Conservation (phyloP, 1,140 invertebrate genomes). For the Dufourea novaeangliae region DNA sequence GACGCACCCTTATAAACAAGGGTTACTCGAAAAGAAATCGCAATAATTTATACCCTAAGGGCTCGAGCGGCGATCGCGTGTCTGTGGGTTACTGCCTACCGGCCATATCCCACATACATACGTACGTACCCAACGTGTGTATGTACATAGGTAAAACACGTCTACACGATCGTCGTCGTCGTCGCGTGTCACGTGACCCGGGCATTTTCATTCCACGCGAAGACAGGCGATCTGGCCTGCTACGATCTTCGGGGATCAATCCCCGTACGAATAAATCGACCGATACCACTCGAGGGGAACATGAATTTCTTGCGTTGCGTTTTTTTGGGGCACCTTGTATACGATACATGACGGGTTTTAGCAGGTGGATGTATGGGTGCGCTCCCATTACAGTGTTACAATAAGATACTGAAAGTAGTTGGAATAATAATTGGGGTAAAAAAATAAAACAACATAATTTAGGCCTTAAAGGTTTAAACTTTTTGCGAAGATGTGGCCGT, state of each 20-base stretch:
- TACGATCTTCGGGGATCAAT: slow-evolving; percentile 58
- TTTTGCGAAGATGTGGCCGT: no score
- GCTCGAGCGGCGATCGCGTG: slow-evolving; percentile 78
- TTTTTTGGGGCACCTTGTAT: no score
- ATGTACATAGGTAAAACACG: no score
- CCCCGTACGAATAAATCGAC: slow-evolving; percentile 9
- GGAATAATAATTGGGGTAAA: no score
- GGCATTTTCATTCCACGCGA: slow-evolving; percentile 62
- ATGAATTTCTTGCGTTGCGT: no score
- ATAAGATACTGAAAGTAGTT: no score
- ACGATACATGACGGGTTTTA: no score
- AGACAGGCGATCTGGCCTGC: slow-evolving; percentile 32
- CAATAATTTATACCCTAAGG: slow-evolving; percentile 79
- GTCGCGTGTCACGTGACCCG: slow-evolving; percentile 61
- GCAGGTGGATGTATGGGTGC: no score
- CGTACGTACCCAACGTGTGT: slow-evolving; percentile 61
- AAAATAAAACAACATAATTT: no score
- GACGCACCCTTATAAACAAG: slow-evolving; percentile 72
- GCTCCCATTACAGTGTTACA: no score
- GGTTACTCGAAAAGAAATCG: slow-evolving; percentile 80
- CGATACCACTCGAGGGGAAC: background rate
- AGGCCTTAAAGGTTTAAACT: no score
- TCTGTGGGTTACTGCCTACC: slow-evolving; percentile 66
- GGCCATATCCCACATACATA: slow-evolving; percentile 38
- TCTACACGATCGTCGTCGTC: no score